phyloP scores from a whole-genome alignment of 2,797 vertebrate genomes.

The Selene dorsalis region DNA sequence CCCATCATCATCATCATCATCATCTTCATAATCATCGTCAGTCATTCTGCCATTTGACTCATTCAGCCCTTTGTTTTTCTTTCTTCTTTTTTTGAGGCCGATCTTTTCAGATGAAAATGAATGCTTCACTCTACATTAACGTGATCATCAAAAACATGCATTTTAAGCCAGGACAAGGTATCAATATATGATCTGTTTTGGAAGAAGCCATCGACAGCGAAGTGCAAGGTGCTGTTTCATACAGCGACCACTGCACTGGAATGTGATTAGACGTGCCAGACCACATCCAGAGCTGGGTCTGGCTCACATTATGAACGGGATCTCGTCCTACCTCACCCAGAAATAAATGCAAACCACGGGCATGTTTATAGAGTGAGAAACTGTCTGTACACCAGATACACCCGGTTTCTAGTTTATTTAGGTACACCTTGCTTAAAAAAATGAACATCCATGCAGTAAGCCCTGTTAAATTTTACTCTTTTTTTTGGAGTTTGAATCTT shows the following conservation, averaged over 20 bases:
- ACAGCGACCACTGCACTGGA: conserved; percentile 4
- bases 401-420: background rate
- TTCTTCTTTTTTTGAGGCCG: background rate
- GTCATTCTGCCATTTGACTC: background rate
- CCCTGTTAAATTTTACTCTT: background rate
- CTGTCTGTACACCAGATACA: conserved; percentile 2
- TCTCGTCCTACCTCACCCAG: conserved; percentile 13
- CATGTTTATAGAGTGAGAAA: conserved; percentile 3
- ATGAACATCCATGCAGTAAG: background rate
- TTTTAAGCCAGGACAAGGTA: background rate
- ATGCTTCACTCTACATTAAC: background rate
- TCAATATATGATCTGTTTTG: background rate
- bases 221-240: background rate
- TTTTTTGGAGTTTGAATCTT: background rate
- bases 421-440: background rate
- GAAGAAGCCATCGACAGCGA: no score
- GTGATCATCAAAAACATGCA: background rate
- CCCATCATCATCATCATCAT: conserved; percentile 20
- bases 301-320: background rate
- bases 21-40: background rate
- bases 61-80: background rate
- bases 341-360: conserved; percentile 20
- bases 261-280: conserved; percentile 22
- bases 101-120: background rate
- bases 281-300: conserved; percentile 33